These are phyloP conservation scores for Tenthredo distinguenda DNA, from an alignment of 2,888 invertebrate species.

Conservation along the genomic window DNA sequence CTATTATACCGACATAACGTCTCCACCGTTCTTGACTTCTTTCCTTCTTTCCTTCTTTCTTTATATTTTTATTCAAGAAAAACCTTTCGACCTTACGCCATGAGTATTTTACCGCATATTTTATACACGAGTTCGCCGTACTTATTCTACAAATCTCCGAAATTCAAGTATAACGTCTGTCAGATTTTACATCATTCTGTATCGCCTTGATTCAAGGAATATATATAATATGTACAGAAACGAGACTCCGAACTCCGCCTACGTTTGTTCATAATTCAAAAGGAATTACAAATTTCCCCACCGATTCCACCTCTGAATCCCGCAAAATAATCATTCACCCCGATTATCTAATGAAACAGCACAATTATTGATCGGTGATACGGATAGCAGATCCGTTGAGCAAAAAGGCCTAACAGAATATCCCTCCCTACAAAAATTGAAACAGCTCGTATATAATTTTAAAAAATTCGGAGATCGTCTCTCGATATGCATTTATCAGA, in stretches of 20 bases:
- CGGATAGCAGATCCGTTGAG: background rate
- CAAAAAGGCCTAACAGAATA: background rate
- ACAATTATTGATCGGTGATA: background rate
- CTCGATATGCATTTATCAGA: constrained; percentile 9
- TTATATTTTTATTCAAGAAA: background rate
- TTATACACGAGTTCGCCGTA: background rate
- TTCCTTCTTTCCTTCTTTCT: background rate
- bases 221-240: background rate
- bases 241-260: background rate
- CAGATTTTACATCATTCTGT: background rate
- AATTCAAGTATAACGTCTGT: background rate
- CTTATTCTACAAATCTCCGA: constrained; percentile 8
- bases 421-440: background rate
- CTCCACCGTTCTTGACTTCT: background rate
- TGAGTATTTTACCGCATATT: background rate
- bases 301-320: background rate
- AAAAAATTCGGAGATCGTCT: background rate
- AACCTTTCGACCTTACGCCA: background rate
- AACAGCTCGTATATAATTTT: background rate
- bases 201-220: background rate
- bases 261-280: background rate
- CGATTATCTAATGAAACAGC: background rate
- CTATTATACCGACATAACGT: background rate
- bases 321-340: background rate
- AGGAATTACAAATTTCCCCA: background rate